Percentiles rank a stretch among this genome's conserved stretches.
Conservation (phyloP, 2,888 invertebrate genomes). For the Oscheius sp. region DNA sequence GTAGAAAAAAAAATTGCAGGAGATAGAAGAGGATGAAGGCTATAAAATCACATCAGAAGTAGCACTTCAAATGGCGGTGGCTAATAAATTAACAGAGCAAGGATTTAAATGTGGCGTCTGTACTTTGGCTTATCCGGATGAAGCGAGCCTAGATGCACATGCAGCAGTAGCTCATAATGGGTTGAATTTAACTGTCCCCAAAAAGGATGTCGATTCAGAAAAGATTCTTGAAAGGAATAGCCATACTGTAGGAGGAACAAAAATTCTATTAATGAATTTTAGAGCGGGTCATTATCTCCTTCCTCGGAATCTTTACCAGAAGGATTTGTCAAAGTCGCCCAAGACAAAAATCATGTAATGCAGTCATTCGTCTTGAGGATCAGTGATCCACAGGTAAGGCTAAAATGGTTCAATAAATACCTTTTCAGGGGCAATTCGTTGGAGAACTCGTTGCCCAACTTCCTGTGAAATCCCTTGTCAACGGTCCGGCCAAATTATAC, state of each 20-base stretch:
- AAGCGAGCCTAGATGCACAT: constrained; percentile 29
- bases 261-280: constrained; percentile 47
- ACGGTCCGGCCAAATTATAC: constrained; percentile 50
- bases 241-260: constrained; percentile 56
- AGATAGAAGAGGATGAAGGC: constrained; percentile 56
- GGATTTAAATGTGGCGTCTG: constrained; percentile 25
- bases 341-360: constrained; percentile 47
- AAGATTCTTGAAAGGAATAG: constrained; percentile 59
- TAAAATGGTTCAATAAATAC: too few species aligned
- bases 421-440: constrained; percentile 46
- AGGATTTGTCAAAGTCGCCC: constrained; percentile 47
- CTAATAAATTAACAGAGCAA: constrained; percentile 36
- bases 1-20: constrained; percentile 2
- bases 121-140: constrained; percentile 2
- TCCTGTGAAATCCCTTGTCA: constrained; percentile 51
- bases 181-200: constrained; percentile 43
- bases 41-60: constrained; percentile 56
- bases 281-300: constrained; percentile 65
- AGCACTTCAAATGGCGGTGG: constrained; percentile 57
- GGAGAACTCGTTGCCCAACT: constrained; percentile 58
- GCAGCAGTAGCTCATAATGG: constrained; percentile 19
- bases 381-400: constrained; percentile 39
- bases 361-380: constrained; percentile 58
- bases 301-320: constrained; percentile 60
- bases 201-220: constrained; percentile 38